Base-by-base conservation (phyloP, 2,888 invertebrate species). In the Synergus umbraculus region DNA sequence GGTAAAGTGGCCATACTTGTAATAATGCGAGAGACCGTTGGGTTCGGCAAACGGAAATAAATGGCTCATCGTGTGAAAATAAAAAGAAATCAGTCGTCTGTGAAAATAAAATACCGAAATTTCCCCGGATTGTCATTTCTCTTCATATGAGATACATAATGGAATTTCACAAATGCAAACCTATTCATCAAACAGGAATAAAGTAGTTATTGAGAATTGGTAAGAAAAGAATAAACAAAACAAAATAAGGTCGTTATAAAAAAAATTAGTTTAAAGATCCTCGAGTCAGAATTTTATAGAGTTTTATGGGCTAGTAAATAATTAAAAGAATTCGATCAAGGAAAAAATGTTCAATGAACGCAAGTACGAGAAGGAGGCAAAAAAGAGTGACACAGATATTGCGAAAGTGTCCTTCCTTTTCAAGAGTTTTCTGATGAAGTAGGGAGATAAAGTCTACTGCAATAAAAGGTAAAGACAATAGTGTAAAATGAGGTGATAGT, bases 401-500 rank as follows among this genome's bases (percentile, higher is more conserved):
- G 54, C 54, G 15, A 49, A 49, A 49, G 15, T 46, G 46, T 46
- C 12, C 46, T 46, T 46, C 7, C 5, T 54, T 54, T n/a, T 54
- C n/a, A 2, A 54, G 54, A 54, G 54, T n/a, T 54, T 54, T n/a
- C 15, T 54, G 54, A 2, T 54, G 54, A 54, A 54, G 54, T 54
- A n/a, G 54, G 15, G 54, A 54, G 54, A 54, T 54, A n/a, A n/a
- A 54, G 54, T n/a, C 54, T n/a, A 54, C 54, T n/a, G n/a, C n/a
- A 54, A 54, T 12, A 44, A 66, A 12, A 41, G 15, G 10, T 41
- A n/a, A 18, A 66, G n/a, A 66, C 66, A 66, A 44, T 41, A 41
- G 66, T 44, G 43, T n/a, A 66, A 44, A 66, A 66, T 44, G 37
- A 66, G 66, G n/a, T 54, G 22, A 60, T 60, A 60, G 60, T 60